Percentiles rank a stretch among this genome's conserved stretches.
Evolutionary conservation across 2,113 vertebrate genomes (phyloP).

Genomic region (Choloepus hoffmanni): DNA sequence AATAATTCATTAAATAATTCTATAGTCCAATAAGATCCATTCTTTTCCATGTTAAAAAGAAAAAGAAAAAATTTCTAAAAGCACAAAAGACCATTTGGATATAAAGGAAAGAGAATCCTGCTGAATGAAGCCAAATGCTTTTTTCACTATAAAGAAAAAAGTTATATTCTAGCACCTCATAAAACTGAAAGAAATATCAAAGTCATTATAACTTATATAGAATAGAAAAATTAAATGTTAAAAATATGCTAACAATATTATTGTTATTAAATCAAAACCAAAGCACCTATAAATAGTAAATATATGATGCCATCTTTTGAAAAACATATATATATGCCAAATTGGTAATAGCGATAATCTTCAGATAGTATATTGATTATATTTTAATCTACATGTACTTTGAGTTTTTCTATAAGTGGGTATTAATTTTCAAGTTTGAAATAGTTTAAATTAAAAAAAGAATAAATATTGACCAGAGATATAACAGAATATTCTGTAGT

Average conservation of each 20-base stretch:
- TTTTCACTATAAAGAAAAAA: not conserved
- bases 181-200: constrained; percentile 46
- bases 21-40: not conserved
- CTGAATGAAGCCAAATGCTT: constrained; percentile 38
- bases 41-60: not conserved
- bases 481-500: not conserved
- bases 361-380: not conserved
- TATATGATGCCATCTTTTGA: not conserved
- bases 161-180: not conserved
- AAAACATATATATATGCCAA: not conserved
- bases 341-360: not conserved
- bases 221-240: not conserved
- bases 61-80: not conserved
- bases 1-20: not conserved
- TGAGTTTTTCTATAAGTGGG: not conserved
- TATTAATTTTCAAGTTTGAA: not conserved
- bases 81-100: not conserved
- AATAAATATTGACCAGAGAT: not conserved
- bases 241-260: not conserved
- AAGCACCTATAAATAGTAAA: not conserved
- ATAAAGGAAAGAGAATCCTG: not conserved
- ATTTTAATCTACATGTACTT: not conserved
- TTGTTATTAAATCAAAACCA: constrained; percentile 12
- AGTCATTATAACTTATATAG: not conserved
- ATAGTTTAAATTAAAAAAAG: not conserved